phyloP scores from a whole-genome alignment of 1,140 invertebrate genomes.

The Venturia canescens region DNA sequence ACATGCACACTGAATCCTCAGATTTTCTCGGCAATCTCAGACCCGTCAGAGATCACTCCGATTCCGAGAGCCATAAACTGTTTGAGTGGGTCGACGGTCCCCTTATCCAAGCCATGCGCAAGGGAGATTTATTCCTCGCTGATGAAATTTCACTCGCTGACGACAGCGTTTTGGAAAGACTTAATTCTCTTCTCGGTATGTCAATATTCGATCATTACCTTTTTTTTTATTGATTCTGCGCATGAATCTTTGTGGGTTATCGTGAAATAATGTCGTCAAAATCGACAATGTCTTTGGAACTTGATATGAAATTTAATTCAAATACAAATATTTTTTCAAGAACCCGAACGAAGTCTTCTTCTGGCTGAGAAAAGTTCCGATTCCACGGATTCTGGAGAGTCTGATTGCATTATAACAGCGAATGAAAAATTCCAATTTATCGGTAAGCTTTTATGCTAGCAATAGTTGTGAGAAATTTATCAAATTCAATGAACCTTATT shows the following conservation, averaged over 20 bases:
- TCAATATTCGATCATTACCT: not conserved
- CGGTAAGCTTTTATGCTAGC: conserved; percentile 73
- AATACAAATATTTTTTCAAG: conserved; percentile 71
- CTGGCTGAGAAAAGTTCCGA: conserved; percentile 90
- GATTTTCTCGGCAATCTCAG: conserved; percentile 98
- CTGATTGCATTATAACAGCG: conserved; percentile 83
- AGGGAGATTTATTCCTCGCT: conserved; percentile 93
- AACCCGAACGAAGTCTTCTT: conserved; percentile 94
- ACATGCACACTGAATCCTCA: conserved; percentile 98
- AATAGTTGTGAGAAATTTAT: not conserved
- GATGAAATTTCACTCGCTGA: conserved; percentile 99
- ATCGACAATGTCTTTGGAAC: too few species aligned
- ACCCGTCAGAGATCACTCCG: conserved; percentile 86
- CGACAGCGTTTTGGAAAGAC: conserved; percentile 97
- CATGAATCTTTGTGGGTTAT: too few species aligned
- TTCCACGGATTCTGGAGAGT: conserved; percentile 69
- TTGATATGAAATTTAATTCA: conserved; percentile 13
- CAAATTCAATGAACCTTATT: too few species aligned
- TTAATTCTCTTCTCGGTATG: conserved; percentile 93
- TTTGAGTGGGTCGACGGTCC: conserved; percentile 99
- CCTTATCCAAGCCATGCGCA: conserved; percentile 92
- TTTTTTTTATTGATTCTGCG: conserved; percentile 18
- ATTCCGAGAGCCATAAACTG: conserved; percentile 79
- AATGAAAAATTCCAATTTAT: conserved; percentile 91
- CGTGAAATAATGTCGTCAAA: too few species aligned